These are phyloP conservation scores for Oryzaephilus surinamensis DNA, from an alignment of 1,140 invertebrate genomes.

Conservation along the genomic window DNA sequence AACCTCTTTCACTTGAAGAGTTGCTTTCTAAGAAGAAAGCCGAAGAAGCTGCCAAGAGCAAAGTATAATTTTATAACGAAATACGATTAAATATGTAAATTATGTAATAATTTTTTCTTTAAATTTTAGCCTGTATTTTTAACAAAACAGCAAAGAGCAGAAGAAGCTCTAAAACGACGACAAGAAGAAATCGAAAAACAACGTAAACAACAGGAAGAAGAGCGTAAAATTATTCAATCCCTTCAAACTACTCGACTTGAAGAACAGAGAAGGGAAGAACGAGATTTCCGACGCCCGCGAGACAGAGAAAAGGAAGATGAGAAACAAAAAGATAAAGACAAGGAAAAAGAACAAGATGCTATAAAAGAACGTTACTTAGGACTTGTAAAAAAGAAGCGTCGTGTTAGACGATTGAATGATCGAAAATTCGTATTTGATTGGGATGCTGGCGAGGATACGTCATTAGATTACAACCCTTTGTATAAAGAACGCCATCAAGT, in stretches of 20 bases:
- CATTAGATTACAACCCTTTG: constrained; percentile 92
- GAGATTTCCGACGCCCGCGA: constrained; percentile 19
- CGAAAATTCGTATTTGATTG: constrained; percentile 99
- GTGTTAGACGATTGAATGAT: constrained; percentile 89
- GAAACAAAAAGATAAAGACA: constrained; percentile 61
- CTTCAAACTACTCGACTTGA: constrained; percentile 20
- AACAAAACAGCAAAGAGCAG: constrained; percentile 88
- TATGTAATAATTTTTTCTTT: constrained; percentile 5
- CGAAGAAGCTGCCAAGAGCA: constrained; percentile 84
- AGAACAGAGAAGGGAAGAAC: constrained; percentile 24
- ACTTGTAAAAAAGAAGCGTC: constrained; percentile 84
- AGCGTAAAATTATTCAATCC: constrained; percentile 45
- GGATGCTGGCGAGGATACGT: constrained; percentile 98
- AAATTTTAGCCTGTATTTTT: constrained; percentile 78
- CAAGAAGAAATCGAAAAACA: constrained; percentile 74
- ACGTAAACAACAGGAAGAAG: constrained; percentile 56
- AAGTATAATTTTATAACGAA: constrained; percentile 42
- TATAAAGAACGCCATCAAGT: constrained; percentile 95
- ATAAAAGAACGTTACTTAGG: constrained; percentile 94
- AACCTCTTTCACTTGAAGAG: constrained; percentile 93
- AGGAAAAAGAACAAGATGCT: constrained; percentile 83
- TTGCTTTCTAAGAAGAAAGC: constrained; percentile 92
- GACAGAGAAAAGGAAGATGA: constrained; percentile 41
- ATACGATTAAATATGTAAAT: not conserved
- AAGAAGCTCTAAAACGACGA: constrained; percentile 76